These are phyloP conservation scores for Lytechinus variegatus DNA, from an alignment of 35 echinoderm and acorn worm species.

Conservation along the genomic window DNA sequence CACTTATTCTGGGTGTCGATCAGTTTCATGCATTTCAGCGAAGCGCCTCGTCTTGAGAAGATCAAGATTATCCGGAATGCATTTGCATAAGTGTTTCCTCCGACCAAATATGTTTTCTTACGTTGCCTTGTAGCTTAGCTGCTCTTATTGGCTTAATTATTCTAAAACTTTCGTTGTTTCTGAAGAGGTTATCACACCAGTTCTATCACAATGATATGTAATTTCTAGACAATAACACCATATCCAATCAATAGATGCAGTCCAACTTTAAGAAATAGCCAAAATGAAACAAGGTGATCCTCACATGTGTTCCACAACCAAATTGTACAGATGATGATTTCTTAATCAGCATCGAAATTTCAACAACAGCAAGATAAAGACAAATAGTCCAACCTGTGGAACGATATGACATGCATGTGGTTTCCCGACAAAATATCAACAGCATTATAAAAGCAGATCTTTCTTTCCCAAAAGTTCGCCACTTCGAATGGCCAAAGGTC, in stretches of 20 bases:
- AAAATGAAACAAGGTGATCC: background rate
- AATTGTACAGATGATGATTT: background rate
- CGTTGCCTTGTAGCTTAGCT: background rate
- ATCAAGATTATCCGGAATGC: background rate
- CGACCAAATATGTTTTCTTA: background rate
- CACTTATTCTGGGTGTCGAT: no score
- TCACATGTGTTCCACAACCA: background rate
- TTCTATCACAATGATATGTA: background rate
- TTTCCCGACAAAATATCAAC: background rate
- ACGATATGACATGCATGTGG: background rate
- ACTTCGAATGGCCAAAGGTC: background rate
- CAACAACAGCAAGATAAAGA: background rate
- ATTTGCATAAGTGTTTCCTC: background rate
- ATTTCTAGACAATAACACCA: background rate
- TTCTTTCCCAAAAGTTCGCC: background rate
- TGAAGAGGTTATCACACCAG: background rate
- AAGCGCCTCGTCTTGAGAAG: no score
- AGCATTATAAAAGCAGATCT: background rate
- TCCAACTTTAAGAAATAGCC: background rate
- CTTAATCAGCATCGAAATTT: background rate
- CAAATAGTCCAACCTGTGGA: background rate
- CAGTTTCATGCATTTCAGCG: no score
- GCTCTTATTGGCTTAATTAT: background rate
- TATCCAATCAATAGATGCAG: background rate
- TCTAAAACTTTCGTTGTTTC: background rate